These are phyloP conservation scores for Amblyjoppa fuscipennis DNA, from an alignment of 2,888 invertebrate genomes.

Conservation along the genomic window DNA sequence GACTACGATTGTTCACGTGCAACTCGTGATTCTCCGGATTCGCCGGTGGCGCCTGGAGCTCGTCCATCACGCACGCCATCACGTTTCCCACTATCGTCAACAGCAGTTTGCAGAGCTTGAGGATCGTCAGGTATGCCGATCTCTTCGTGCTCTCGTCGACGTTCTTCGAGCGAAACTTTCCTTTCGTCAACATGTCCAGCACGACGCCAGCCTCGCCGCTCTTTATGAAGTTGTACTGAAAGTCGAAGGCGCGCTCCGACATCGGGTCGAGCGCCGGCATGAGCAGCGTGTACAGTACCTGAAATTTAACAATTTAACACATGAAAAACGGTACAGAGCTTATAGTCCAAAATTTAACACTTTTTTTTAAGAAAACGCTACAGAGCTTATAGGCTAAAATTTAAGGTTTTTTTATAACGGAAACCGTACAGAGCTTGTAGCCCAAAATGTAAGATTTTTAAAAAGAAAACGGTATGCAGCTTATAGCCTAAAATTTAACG, in stretches of 20 bases:
- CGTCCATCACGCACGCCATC: conserved; percentile 88
- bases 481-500: no score
- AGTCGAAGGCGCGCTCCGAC: conserved; percentile 90
- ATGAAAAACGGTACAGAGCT: no score
- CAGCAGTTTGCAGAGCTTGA: conserved; percentile 95
- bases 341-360: no score
- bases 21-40: conserved; percentile 85
- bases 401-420: no score
- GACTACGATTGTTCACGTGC: conserved; percentile 82
- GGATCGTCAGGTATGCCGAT: conserved; percentile 94
- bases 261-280: conserved; percentile 95
- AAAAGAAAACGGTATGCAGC: no score
- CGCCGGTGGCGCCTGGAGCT: conserved; percentile 85
- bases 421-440: no score
- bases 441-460: no score
- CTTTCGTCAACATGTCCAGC: conserved; percentile 93
- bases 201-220: conserved; percentile 90
- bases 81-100: conserved; percentile 95
- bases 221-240: conserved; percentile 90
- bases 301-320: conserved; percentile 73
- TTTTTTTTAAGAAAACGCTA: no score
- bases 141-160: conserved; percentile 93
- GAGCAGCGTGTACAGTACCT: conserved; percentile 95
- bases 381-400: no score
- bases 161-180: conserved; percentile 91